Conservation (phyloP, 2,888 invertebrate genomes). For the Tetropium fuscum region DNA sequence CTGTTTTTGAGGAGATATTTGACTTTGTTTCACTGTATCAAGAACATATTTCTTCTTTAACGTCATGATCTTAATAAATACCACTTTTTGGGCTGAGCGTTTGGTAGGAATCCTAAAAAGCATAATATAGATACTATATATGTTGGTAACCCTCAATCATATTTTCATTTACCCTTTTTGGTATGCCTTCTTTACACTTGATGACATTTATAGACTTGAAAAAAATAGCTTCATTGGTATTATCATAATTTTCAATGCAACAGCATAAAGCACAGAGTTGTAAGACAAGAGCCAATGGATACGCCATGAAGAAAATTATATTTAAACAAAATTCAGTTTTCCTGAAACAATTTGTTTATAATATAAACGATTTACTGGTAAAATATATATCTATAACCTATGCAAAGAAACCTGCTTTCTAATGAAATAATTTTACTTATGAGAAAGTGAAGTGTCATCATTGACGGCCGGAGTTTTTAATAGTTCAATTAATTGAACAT, state of each 20-base stretch:
- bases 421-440: too few relatives aligned
- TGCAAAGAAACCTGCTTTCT: too few relatives aligned
- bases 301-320: slow-evolving; percentile 66
- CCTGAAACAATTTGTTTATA: too few relatives aligned
- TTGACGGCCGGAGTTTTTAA: too few relatives aligned
- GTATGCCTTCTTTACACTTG: slow-evolving; percentile 39
- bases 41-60: slow-evolving; percentile 61
- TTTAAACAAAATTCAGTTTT: slow-evolving; percentile 66
- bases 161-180: slow-evolving; percentile 37
- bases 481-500: too few relatives aligned
- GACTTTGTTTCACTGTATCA: slow-evolving; percentile 58
- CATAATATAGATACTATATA: too few relatives aligned
- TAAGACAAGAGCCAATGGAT: slow-evolving; percentile 61
- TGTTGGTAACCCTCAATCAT: too few relatives aligned
- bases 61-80: slow-evolving; percentile 50
- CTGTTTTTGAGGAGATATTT: slow-evolving; percentile 44
- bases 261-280: slow-evolving; percentile 57
- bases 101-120: slow-evolving; percentile 30
- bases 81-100: slow-evolving; percentile 42
- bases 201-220: slow-evolving; percentile 51
- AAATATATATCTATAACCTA: too few relatives aligned
- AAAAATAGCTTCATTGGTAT: slow-evolving; percentile 43
- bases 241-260: slow-evolving; percentile 53
- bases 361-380: too few relatives aligned
- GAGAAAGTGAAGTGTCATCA: too few relatives aligned